Evolutionary conservation across 2,797 vertebrate genomes (phyloP), one percentile per base, ranked within the genome.

Genomic region (Taeniopygia guttata): DNA sequence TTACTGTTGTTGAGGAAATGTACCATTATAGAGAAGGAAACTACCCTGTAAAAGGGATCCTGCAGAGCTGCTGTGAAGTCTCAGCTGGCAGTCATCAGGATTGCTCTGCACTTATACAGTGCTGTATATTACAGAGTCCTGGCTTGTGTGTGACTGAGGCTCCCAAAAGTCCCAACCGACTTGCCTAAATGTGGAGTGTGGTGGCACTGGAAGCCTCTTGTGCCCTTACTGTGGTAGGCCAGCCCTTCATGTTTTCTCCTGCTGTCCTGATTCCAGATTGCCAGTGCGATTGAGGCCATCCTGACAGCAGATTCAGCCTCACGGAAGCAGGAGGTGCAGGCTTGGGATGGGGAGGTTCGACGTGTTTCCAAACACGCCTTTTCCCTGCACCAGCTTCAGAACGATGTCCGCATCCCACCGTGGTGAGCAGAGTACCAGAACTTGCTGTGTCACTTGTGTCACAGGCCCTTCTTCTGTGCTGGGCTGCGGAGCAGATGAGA

Each of bases 271-370:
- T 94, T 83, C 13, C 86, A 99, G 99, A 99, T 99, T 96, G 98
- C 99, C 87, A 98, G 98, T 94, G 99, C 99, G 0, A 98, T 99
- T 79, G 97, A 98, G 18, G 99, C 99, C 87, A 98, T 99, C 62
- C 98, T 99, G 97, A 98, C 98, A 40, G 99, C 99, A 19, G 99
- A 99, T 95, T 99, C 99, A 0, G 99, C 99, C 34, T 99, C 99
- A 77, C 98, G 99, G 59, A 96, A 98, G 90, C 98, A 99, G 97
- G 99, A 99, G 98, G 98, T 99, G 59, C 99, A 99, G 84, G 99
- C 99, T 52, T 99, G 99, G 99, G 99, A 99, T 20, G 99, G 99
- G 75, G 99, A 99, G 89, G 98, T 99, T 73, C 98, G 99, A 16
- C 99, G 99, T 95, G 99, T 99, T 95, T 99, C 99, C 17, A 98